phyloP scores from a whole-genome alignment of 1,140 invertebrate genomes.

The Temnothorax curvispinosus region DNA sequence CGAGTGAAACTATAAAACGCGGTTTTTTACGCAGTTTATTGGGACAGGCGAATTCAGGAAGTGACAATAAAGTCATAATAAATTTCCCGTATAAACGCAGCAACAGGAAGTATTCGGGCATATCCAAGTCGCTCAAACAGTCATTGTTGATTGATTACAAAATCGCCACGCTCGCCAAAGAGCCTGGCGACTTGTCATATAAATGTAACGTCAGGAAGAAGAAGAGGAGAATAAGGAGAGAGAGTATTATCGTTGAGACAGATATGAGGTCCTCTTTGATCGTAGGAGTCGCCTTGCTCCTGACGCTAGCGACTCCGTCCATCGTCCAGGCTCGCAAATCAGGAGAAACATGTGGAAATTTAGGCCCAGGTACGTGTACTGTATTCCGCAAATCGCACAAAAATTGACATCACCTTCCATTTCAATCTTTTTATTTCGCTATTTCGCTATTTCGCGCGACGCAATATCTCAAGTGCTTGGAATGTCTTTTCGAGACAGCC shows the following conservation, averaged over 20 bases:
- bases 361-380: constrained; percentile 63
- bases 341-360: constrained; percentile 33
- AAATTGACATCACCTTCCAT: no score
- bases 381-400: background rate
- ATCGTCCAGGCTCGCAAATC: constrained; percentile 28
- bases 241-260: constrained; percentile 1
- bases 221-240: constrained; percentile 2
- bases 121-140: constrained; percentile 24
- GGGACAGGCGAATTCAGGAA: constrained; percentile 37
- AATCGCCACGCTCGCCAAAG: background rate
- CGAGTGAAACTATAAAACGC: constrained; percentile 26
- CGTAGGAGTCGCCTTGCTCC: background rate
- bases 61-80: constrained; percentile 36
- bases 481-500: no score
- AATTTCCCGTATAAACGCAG: constrained; percentile 13
- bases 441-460: no score
- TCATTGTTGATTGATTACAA: constrained; percentile 42
- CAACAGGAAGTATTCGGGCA: constrained; percentile 47
- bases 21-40: background rate
- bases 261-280: constrained; percentile 54
- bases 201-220: constrained; percentile 36
- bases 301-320: constrained; percentile 1
- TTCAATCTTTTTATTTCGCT: no score
- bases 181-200: constrained; percentile 25
- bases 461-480: no score